Percentiles rank a stretch among this genome's conserved stretches.
Evolutionary conservation across 2,113 vertebrate species (phyloP).

Genomic region (Nansenia antarctica): DNA sequence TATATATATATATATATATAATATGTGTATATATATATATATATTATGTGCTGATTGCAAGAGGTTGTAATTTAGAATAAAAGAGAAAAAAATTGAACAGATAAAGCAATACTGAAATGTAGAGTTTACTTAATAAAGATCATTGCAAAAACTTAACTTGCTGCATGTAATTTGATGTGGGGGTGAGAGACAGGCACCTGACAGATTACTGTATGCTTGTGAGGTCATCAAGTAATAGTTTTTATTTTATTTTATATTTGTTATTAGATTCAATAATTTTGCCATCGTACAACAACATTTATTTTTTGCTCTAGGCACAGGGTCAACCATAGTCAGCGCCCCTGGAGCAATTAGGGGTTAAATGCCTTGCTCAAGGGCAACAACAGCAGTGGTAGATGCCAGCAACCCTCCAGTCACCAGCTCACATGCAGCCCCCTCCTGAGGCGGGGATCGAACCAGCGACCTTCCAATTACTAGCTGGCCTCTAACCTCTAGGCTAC

Average conservation of each 20-base stretch:
- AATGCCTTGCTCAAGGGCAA: no score
- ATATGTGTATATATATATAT: constrained; percentile 38
- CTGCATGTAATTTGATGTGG: constrained; percentile 24
- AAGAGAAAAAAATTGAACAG: constrained; percentile 56
- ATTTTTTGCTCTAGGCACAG: no score
- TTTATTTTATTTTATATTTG: not conserved
- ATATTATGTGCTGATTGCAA: constrained; percentile 67
- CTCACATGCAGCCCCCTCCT: no score
- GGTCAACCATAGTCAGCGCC: no score
- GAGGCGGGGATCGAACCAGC: no score
- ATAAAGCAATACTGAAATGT: constrained; percentile 78
- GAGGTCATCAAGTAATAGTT: not conserved
- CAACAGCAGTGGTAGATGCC: no score
- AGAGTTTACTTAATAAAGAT: constrained; percentile 81
- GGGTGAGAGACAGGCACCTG: not conserved
- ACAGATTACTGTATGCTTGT: not conserved
- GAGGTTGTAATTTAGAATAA: constrained; percentile 74
- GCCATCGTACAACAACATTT: no score
- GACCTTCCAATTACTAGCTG: no score
- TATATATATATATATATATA: constrained; percentile 45
- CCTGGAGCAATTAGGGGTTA: no score
- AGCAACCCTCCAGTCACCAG: no score
- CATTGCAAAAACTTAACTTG: constrained; percentile 62
- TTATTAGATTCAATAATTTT: no score
- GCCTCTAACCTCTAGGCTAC: not conserved